Base-by-base conservation (phyloP, 2,113 vertebrate genomes). In the Tupaia chinensis region DNA sequence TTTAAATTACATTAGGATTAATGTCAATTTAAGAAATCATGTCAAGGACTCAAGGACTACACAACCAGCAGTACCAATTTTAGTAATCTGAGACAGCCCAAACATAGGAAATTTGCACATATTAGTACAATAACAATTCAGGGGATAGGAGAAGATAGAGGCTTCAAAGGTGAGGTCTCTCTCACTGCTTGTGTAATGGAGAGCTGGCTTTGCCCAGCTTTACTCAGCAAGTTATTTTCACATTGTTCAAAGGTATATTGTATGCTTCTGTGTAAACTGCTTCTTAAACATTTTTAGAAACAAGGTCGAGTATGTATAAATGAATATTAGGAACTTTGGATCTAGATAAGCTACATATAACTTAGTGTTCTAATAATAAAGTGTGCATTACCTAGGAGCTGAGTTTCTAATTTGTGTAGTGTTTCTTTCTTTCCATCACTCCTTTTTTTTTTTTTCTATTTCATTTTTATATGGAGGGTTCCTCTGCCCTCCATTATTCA, bases 1-100 rank as follows among this genome's bases (percentile, higher is more conserved):
- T 91, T 86, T 68, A 89, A 72, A 89, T 61, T 90, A 15, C 60
- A 91, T 80, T 80, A 68, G 74, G 88, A 34, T 92, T 73, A 94
- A 93, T 80, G 54, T 63, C 25, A 93, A 9, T 54, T 91, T 93
- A 29, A 87, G 56, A 87, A 76, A 66, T 86, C 56, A 16, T 63
- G 56, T 54, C 10, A 65, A 16, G 7, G 56, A 44, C 34, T 94
- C 15, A 63, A 83, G 19, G 19, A 27, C 56, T 89, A 73, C 70
- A 66, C n/a, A 9, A 20, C 34, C 44, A 53, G 22, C 68, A 44
- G 9, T 69, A 1, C 58, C 78, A 19, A n/a, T 54, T 83, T 82
- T 74, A 60, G n/a, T 69, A 61, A 25, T 66, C 17, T 63, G 25
- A 93, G 22, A 87, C 82, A 78, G 69, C 95, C 22, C 25, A 27